Evolutionary conservation across 2,113 vertebrate genomes (phyloP).

Genomic region (Mesembrinibis cayennensis): DNA sequence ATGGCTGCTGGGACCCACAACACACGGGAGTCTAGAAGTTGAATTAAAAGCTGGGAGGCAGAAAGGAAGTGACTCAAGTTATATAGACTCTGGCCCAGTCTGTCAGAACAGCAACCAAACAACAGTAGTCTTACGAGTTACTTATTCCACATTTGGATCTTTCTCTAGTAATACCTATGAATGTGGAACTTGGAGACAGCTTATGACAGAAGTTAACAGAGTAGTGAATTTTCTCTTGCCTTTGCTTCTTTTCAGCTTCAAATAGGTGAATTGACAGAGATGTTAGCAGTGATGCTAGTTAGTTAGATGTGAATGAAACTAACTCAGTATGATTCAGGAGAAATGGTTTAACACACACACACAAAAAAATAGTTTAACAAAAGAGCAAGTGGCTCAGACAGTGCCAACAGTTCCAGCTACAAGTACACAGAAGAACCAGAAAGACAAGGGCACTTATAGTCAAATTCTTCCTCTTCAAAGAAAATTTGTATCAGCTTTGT

Average conservation of each 20-base stretch:
- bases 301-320: neutral
- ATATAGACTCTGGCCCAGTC: neutral
- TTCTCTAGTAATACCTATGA: neutral
- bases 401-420: neutral
- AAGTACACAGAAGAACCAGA: neutral
- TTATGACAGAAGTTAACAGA: neutral
- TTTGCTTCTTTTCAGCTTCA: neutral
- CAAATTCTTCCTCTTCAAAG: neutral
- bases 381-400: neutral
- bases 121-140: neutral
- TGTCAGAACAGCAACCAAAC: neutral
- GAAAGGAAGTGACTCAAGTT: neutral
- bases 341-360: neutral
- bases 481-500: neutral
- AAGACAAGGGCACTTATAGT: neutral
- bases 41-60: neutral
- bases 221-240: neutral
- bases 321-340: neutral
- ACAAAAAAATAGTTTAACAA: neutral
- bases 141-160: neutral
- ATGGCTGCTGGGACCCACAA: neutral
- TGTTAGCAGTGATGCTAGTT: neutral
- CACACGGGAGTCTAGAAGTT: fast-evolving
- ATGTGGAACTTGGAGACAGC: neutral
- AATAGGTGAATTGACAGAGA: neutral